Conservation (phyloP, 2,113 vertebrate genomes). For the Cyprichromis sp. region DNA sequence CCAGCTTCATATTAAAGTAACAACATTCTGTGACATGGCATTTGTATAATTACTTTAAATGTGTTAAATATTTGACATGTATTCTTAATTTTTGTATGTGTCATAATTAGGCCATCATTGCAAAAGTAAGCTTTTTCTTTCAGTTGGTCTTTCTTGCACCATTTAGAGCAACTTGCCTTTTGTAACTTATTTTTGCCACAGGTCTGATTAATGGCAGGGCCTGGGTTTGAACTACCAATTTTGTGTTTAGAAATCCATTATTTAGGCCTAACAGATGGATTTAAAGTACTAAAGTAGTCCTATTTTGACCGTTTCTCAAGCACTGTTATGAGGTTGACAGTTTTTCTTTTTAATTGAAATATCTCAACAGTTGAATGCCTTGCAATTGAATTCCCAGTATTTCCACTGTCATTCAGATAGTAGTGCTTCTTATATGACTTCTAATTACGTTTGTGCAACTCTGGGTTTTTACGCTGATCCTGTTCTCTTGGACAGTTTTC, state of each 20-base stretch:
- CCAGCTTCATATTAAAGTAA: background rate
- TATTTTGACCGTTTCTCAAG: background rate
- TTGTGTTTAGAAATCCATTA: background rate
- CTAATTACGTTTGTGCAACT: background rate
- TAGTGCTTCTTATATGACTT: background rate
- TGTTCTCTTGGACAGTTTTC: background rate
- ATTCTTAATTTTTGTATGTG: background rate
- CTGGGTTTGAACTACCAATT: background rate
- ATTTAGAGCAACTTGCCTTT: background rate
- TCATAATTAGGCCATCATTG: background rate
- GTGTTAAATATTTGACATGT: background rate
- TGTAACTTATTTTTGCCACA: background rate
- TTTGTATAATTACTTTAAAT: background rate
- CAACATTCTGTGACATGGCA: background rate
- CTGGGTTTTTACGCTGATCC: background rate
- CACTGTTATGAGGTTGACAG: background rate
- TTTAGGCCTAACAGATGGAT: background rate
- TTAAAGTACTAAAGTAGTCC: background rate
- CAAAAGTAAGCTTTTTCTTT: background rate
- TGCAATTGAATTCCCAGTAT: background rate
- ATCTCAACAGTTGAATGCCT: background rate
- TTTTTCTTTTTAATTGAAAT: background rate
- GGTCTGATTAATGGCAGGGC: background rate
- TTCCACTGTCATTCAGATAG: background rate
- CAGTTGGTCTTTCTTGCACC: rapidly evolving